Evolutionary conservation across 2,888 invertebrate genomes (phyloP).

Genomic region (Heliconius aoede): DNA sequence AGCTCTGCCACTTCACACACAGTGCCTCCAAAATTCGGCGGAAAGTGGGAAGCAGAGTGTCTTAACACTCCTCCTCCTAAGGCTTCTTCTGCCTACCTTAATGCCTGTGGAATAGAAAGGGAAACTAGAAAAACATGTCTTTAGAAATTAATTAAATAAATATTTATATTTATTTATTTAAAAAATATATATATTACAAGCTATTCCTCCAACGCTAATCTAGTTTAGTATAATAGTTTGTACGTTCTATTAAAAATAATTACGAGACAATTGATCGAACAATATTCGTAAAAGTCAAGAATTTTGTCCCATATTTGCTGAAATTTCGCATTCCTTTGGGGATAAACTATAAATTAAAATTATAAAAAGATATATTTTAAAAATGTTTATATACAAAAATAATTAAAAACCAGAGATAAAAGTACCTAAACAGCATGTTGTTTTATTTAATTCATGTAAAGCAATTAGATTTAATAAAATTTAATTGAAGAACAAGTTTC

Average conservation of each 20-base stretch:
- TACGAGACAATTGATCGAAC: conserved; percentile 1
- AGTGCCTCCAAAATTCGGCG: no score
- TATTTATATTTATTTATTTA: no score
- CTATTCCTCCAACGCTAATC: neutral
- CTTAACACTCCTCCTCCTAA: no score
- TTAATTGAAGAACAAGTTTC: neutral
- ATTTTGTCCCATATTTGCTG: neutral
- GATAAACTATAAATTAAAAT: conserved; percentile 10
- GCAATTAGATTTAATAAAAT: neutral
- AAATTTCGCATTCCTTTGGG: conserved; percentile 9
- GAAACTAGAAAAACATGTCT: no score
- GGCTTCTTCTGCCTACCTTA: no score
- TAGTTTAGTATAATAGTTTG: neutral
- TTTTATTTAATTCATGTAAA: neutral
- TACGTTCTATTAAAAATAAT: neutral
- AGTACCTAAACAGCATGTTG: neutral
- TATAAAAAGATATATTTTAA: neutral
- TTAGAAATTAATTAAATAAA: no score
- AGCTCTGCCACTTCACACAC: no score
- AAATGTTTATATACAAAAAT: neutral
- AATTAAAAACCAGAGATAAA: neutral
- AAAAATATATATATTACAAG: neutral
- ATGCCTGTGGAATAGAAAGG: no score
- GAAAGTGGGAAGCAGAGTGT: no score
- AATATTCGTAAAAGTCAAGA: conserved; percentile 11